These are phyloP conservation scores for Monochamus alternatus DNA, from an alignment of 2,888 invertebrate species.

Conservation along the genomic window DNA sequence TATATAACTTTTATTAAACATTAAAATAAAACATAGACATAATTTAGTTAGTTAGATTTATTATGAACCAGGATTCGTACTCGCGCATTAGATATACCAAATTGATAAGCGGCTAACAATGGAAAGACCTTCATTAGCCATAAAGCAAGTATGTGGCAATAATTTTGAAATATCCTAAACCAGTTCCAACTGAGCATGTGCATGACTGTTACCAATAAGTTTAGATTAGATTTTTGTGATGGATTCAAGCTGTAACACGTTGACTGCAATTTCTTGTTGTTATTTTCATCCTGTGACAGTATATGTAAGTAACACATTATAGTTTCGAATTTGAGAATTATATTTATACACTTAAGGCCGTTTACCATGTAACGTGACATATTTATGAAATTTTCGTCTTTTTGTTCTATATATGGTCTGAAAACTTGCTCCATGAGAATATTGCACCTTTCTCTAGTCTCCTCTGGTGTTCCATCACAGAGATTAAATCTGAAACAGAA, in stretches of 20 bases:
- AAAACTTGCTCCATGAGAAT: constrained; percentile 76
- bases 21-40: background rate
- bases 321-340: constrained; percentile 74
- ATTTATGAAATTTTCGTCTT: constrained; percentile 77
- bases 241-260: constrained; percentile 44
- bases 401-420: constrained; percentile 76
- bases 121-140: constrained; percentile 80
- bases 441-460: constrained; percentile 77
- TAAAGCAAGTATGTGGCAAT: constrained; percentile 74
- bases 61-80: constrained; percentile 63
- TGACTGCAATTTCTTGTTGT: constrained; percentile 39
- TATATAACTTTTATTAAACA: too few relatives aligned
- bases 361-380: constrained; percentile 79
- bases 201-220: constrained; percentile 15
- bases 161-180: constrained; percentile 77
- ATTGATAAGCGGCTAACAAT: constrained; percentile 79
- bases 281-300: constrained; percentile 48
- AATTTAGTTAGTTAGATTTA: constrained; percentile 3
- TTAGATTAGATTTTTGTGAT: constrained; percentile 7
- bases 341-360: constrained; percentile 81
- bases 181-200: constrained; percentile 62
- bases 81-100: constrained; percentile 76
- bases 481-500: constrained; percentile 78
- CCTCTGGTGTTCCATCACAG: constrained; percentile 76
- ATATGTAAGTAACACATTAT: constrained; percentile 71